A percentile compares a stretch with the other conserved stretches of the same genome.
These are phyloP conservation scores for Tamandua tetradactyla DNA, from an alignment of 2,797 vertebrate genomes.

Conservation along the genomic window DNA sequence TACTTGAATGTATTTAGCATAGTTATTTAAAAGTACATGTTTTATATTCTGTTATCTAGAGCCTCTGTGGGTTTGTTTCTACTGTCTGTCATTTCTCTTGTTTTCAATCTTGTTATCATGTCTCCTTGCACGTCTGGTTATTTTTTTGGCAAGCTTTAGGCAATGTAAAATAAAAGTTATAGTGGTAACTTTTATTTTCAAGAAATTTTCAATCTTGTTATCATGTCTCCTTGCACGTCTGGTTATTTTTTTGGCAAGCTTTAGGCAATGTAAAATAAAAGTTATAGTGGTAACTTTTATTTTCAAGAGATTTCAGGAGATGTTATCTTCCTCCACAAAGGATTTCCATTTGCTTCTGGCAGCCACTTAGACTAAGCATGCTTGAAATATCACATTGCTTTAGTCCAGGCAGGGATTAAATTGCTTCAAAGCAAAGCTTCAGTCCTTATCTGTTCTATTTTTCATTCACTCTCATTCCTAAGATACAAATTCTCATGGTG, in stretches of 20 bases:
- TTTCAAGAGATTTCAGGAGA: neutral
- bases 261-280: neutral
- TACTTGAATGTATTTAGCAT: neutral
- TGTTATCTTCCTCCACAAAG: neutral
- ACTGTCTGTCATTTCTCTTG: neutral
- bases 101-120: neutral
- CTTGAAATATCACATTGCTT: neutral
- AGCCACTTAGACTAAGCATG: neutral
- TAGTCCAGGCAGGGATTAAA: neutral
- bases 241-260: neutral
- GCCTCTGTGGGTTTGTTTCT: no score
- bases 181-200: neutral
- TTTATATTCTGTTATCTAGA: neutral
- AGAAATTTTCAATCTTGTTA: neutral
- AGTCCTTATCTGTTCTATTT: neutral
- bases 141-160: neutral
- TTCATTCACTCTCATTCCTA: neutral
- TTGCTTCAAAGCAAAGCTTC: neutral
- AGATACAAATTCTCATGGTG: no score
- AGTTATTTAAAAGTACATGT: neutral
- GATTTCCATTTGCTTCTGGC: neutral
- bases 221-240: neutral
- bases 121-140: neutral
- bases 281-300: neutral
- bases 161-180: neutral